A percentile compares a stretch with the other conserved stretches of the same genome.
Evolutionary conservation across 1,140 invertebrate species (phyloP).

Genomic region (Diabrotica undecimpunctata): DNA sequence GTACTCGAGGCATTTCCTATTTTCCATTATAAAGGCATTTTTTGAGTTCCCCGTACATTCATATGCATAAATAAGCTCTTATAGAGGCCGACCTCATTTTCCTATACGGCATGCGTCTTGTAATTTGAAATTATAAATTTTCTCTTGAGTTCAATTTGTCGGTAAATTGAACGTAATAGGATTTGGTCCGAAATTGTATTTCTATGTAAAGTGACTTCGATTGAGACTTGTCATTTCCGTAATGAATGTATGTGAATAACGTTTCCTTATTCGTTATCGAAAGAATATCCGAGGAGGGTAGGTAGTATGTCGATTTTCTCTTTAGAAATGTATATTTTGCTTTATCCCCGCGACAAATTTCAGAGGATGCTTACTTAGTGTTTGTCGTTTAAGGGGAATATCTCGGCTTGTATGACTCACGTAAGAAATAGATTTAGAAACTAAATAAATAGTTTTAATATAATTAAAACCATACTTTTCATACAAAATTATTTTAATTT

Average conservation of each 20-base stretch:
- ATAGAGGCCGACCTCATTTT: constrained; percentile 17
- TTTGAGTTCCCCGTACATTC: constrained; percentile 17
- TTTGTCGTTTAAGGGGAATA: no score
- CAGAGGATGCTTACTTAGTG: no score
- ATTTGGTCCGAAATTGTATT: constrained; percentile 18
- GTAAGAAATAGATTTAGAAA: no score
- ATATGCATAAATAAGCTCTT: constrained; percentile 19
- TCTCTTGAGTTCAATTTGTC: constrained; percentile 17
- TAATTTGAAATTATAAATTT: constrained; percentile 22
- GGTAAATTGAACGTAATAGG: constrained; percentile 19
- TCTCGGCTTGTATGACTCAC: no score
- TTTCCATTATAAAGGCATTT: constrained; percentile 20
- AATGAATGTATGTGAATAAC: constrained; percentile 12
- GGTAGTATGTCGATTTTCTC: no score
- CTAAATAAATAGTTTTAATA: no score
- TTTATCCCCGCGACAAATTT: no score
- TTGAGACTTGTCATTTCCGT: constrained; percentile 8
- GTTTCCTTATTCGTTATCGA: not conserved
- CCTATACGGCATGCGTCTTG: constrained; percentile 17
- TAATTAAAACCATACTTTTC: no score
- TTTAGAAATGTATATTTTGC: no score
- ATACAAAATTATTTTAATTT: no score
- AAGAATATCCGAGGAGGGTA: no score
- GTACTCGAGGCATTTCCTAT: constrained; percentile 10
- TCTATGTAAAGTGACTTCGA: constrained; percentile 12